phyloP scores from a whole-genome alignment of 2,888 invertebrate species.

The Heteromyza rotundicornis region DNA sequence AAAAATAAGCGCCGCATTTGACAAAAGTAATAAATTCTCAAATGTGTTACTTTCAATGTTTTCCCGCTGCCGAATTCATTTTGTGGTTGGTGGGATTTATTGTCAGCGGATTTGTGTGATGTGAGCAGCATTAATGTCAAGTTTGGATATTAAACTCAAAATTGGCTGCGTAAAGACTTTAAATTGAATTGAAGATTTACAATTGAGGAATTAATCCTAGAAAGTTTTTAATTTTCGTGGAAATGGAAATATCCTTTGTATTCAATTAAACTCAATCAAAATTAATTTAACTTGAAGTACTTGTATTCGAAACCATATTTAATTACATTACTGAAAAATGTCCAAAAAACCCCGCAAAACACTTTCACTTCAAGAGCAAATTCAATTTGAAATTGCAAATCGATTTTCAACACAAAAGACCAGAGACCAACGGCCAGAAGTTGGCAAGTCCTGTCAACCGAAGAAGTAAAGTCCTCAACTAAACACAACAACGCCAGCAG shows the following conservation, averaged over 20 bases:
- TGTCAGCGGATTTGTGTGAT: not conserved
- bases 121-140: not conserved
- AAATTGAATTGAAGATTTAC: too few species aligned
- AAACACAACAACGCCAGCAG: slow-evolving; percentile 2
- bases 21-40: not conserved
- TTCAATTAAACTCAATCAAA: too few species aligned
- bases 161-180: too few species aligned
- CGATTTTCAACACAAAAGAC: slow-evolving; percentile 24
- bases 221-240: too few species aligned
- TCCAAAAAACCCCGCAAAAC: too few species aligned
- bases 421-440: slow-evolving; percentile 9
- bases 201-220: too few species aligned
- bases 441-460: not conserved
- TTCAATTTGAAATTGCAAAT: slow-evolving; percentile 29
- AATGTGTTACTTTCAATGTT: not conserved
- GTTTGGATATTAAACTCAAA: not conserved
- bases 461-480: not conserved
- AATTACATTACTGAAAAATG: too few species aligned
- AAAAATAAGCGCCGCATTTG: not conserved
- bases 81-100: not conserved
- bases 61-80: not conserved
- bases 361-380: slow-evolving; percentile 13
- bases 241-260: too few species aligned
- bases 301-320: too few species aligned
- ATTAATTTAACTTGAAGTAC: not conserved